phyloP scores from a whole-genome alignment of 1,140 invertebrate genomes.

The Diorhabda elongata region DNA sequence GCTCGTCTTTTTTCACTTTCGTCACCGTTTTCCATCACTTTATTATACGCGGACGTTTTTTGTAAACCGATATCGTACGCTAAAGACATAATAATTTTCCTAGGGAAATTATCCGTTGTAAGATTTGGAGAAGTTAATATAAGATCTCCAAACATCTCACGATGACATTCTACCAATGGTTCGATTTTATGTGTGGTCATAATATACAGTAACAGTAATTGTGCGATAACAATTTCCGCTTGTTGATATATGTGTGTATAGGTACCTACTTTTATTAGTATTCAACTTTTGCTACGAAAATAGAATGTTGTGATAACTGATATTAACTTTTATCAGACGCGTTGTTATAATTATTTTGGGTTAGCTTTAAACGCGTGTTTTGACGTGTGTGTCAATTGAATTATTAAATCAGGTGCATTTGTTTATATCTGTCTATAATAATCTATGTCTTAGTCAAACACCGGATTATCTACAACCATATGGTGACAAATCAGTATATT shows the following conservation, averaged over 20 bases:
- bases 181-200: constrained; percentile 27
- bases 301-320: too few relatives aligned
- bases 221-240: constrained; percentile 21
- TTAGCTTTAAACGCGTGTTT: not conserved
- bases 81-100: not conserved
- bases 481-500: too few relatives aligned
- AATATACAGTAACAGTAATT: constrained; percentile 4
- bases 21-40: constrained; percentile 2
- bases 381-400: not conserved
- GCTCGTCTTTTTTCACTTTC: constrained; percentile 33
- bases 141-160: constrained; percentile 39
- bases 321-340: not conserved
- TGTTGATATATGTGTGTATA: constrained; percentile 1
- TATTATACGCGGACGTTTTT: constrained; percentile 10
- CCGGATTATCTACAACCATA: too few relatives aligned
- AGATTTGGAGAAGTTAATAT: constrained; percentile 32
- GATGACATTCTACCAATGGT: constrained; percentile 36
- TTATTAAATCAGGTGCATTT: not conserved
- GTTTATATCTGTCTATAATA: not conserved
- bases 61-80: constrained; percentile 18
- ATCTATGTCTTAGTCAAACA: too few relatives aligned
- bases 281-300: too few relatives aligned
- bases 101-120: not conserved
- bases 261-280: not conserved
- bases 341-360: not conserved